These are phyloP conservation scores for Tetrao urogallus DNA, from an alignment of 2,113 vertebrate genomes.

Conservation along the genomic window DNA sequence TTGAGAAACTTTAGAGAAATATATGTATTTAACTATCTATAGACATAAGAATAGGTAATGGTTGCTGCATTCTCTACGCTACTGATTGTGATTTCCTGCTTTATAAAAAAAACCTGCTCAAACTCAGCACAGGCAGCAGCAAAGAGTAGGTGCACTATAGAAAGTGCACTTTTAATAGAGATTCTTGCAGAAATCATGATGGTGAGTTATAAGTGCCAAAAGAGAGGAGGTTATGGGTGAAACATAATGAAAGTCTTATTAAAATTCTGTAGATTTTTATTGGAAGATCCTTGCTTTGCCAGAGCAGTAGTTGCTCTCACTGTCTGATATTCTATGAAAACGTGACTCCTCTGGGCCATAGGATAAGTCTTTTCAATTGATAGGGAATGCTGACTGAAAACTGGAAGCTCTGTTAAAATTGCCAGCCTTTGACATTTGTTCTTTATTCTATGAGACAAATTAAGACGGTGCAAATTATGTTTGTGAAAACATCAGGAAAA, in stretches of 20 bases:
- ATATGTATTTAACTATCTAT: neutral
- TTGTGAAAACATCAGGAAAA: constrained; percentile 37
- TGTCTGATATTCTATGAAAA: neutral
- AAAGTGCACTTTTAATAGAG: neutral
- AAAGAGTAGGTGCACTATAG: neutral
- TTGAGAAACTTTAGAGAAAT: neutral
- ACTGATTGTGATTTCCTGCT: neutral
- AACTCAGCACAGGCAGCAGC: neutral
- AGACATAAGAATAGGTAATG: neutral
- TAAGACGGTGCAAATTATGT: constrained; percentile 15
- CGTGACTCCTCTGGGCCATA: neutral
- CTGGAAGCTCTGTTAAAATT: neutral
- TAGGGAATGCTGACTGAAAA: neutral
- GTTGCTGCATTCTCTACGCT: neutral
- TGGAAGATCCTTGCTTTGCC: neutral
- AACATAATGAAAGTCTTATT: neutral
- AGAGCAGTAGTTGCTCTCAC: neutral
- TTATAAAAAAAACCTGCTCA: neutral
- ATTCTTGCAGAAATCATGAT: neutral
- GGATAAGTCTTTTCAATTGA: neutral
- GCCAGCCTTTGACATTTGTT: neutral
- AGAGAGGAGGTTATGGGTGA: neutral
- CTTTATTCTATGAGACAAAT: constrained; percentile 24
- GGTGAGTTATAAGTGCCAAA: neutral
- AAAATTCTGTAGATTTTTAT: neutral